Evolutionary conservation across 2,888 invertebrate species (phyloP), one percentile per base, ranked within the genome.

Genomic region (Rhyacophila evoluta): DNA sequence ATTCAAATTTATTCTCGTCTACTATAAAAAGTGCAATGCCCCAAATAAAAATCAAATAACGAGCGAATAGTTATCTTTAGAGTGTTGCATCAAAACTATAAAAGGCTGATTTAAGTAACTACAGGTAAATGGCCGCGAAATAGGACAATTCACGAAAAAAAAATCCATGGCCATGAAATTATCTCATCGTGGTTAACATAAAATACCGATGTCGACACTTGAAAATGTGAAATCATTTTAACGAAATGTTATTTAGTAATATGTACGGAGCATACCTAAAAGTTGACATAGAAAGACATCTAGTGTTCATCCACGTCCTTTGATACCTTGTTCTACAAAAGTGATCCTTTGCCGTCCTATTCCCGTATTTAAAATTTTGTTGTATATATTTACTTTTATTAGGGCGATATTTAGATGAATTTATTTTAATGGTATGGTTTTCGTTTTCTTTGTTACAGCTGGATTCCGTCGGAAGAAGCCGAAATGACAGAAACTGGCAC

Each of bases 401-500:
- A n/a, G n/a, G n/a, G n/a, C n/a, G n/a, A n/a, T n/a, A n/a, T n/a
- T n/a, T n/a, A n/a, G n/a, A n/a, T n/a, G 55, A 55, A 10, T 55
- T 55, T 15, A 8, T 10, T 25, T 19, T 55, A 19, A 55, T 19
- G 27, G 11, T 69, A 4, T 38, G 41, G 41, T 36, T 37, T 28
- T 77, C 27, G 33, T 8, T 12, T 28, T 69, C 2, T 79, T 81
- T 78, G 89, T 90, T 89, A 86, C 89, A 90, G 89, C 89, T 92
- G 85, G 89, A 89, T 84, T 89, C 90, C 86, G 91, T 91, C 81
- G 88, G 90, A 83, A 90, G 89, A 85, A 89, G 90, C 85, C 88
- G 90, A 84, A 91, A 91, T 87, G 90, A 91, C 87, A 88, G 90
- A 84, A 92, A 92, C 85, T 92, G 92, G 91, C 93, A 90, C 88